Conservation (phyloP, 2,113 vertebrate species). For the Melozone crissalis region DNA sequence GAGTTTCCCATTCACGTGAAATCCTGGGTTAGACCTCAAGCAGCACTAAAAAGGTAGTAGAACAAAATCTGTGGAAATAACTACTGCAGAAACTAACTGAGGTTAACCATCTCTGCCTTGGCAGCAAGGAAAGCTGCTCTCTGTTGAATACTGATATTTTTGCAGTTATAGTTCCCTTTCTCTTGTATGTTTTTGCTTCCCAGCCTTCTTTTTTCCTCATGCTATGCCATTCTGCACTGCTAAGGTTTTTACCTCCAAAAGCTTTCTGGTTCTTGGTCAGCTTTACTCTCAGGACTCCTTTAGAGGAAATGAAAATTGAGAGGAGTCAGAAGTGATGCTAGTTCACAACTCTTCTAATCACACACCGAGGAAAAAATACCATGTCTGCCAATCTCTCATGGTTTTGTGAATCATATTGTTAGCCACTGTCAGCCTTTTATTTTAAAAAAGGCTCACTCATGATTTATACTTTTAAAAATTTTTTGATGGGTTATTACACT, state of each 20-base stretch:
- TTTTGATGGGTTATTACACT: not conserved
- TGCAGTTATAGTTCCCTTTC: not conserved
- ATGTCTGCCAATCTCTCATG: not conserved
- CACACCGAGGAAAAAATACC: not conserved
- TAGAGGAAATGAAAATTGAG: not conserved
- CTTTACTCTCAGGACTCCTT: not conserved
- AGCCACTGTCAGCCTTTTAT: not conserved
- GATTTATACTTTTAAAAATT: not conserved
- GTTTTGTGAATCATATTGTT: not conserved
- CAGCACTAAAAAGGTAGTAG: not conserved
- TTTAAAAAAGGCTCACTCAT: not conserved
- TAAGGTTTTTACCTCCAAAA: not conserved
- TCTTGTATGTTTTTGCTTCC: accelerated
- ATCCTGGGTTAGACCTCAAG: not conserved
- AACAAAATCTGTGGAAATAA: not conserved
- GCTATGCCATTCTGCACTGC: not conserved
- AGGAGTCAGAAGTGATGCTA: not conserved
- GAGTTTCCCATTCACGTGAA: not conserved
- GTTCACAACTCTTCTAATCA: not conserved
- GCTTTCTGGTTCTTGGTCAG: not conserved
- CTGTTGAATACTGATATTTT: not conserved
- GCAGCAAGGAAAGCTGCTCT: not conserved
- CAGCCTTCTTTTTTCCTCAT: not conserved
- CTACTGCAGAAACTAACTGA: not conserved
- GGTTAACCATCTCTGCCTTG: not conserved